phyloP scores from a whole-genome alignment of 2,797 vertebrate species.

The Acrocephalus scirpaceus region DNA sequence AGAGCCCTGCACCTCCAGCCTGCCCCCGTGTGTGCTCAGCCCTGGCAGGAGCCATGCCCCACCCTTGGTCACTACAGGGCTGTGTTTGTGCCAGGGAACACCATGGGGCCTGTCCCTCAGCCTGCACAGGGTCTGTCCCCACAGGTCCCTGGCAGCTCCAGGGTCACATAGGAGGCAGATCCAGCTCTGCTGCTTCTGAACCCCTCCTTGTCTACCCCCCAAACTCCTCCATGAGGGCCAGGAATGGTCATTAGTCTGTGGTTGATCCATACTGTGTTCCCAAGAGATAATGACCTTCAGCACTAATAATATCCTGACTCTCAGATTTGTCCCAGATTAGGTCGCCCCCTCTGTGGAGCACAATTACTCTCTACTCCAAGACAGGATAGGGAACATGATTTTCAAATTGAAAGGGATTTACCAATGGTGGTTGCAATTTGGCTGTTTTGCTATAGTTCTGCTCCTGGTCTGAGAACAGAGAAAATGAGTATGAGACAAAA shows the following conservation, averaged over 20 bases:
- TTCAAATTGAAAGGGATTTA: background rate
- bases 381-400: background rate
- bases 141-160: background rate
- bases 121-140: background rate
- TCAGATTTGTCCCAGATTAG: background rate
- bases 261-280: background rate
- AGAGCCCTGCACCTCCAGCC: background rate
- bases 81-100: background rate
- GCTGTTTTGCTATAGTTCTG: background rate
- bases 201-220: background rate
- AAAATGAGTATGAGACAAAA: background rate
- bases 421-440: background rate
- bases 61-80: background rate
- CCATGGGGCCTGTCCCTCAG: background rate
- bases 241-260: background rate
- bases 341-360: background rate
- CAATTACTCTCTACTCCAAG: background rate
- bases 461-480: background rate
- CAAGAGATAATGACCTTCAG: background rate
- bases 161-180: background rate
- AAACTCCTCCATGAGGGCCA: background rate
- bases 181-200: background rate
- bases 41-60: background rate
- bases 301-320: background rate
- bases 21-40: background rate